phyloP scores from a whole-genome alignment of 2,797 vertebrate species.

The Decapterus maruadsi region DNA sequence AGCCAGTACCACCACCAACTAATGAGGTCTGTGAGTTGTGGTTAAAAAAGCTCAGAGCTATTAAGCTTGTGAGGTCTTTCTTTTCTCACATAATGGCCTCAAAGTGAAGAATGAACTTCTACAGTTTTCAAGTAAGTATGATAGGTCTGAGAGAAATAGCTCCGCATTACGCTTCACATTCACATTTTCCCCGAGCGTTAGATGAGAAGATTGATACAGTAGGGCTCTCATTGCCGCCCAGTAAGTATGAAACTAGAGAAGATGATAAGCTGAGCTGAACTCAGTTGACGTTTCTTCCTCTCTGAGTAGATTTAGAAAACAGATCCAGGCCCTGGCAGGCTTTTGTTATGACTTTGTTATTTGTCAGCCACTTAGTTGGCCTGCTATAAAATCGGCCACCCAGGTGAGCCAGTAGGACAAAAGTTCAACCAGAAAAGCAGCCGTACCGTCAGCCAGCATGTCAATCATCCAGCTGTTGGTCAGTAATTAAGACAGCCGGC shows the following conservation, averaged over 20 bases:
- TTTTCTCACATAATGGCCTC: background rate
- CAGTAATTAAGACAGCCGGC: conserved; percentile 24
- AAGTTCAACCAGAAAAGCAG: conserved; percentile 25
- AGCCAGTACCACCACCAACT: background rate
- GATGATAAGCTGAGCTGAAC: background rate
- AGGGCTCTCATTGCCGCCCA: no score
- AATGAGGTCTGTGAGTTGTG: conserved; percentile 1
- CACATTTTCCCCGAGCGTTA: background rate
- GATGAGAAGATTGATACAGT: background rate
- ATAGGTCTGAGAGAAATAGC: background rate
- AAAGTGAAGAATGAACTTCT: background rate
- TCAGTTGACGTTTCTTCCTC: background rate
- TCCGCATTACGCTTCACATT: background rate
- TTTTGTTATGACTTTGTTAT: conserved; percentile 15
- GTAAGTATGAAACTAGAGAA: background rate
- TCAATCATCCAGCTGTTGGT: conserved; percentile 30
- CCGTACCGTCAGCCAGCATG: conserved; percentile 31
- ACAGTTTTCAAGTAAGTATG: background rate
- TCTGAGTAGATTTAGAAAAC: conserved; percentile 22
- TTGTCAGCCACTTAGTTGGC: conserved; percentile 12
- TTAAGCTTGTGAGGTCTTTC: background rate
- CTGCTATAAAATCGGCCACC: conserved; percentile 1
- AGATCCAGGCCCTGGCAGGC: conserved; percentile 22
- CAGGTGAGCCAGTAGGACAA: conserved; percentile 13
- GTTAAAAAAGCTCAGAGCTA: background rate